Evolutionary conservation across 2,797 vertebrate species (phyloP), one percentile per base, ranked within the genome.

Genomic region (Melopsittacus undulatus): DNA sequence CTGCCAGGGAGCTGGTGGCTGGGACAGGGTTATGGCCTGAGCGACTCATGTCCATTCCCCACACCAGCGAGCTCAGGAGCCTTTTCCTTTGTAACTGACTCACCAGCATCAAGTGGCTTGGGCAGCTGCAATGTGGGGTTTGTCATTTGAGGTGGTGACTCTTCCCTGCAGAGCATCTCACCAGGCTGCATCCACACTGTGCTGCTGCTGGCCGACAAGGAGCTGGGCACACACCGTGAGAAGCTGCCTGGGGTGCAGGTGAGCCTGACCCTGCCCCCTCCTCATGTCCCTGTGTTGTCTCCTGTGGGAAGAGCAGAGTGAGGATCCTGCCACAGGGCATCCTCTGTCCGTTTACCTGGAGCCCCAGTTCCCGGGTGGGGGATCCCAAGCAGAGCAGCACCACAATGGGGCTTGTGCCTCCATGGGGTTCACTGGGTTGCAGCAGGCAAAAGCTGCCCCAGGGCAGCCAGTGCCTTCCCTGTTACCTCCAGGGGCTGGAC

Each of bases 151-250:
- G 56, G 56, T 7, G 30, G 36, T 83, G 32, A 46, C 61, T n/a
- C 66, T 64, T 66, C 49, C 48, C 70, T 15, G 2, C 96, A 98
- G 98, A 97, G 92, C 5, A 20, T 89, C 51, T 82, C 96, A 5
- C 98, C 98, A 1, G 98, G 98, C 89, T 97, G 98, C 34, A 96
- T 99, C 73, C 98, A 98, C 48, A 95, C 96, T 32, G 54, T 98
- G 8, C 90, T 99, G 90, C 96, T 99, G 94, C 94, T 99, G 94
- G 98, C 98, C 3, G 98, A 99, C 63, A 99, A 99, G 97, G 99
- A 99, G 75, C 96, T 97, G 3, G 94, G 91, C 27, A 40, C 97
- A 22, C 98, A 98, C 6, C 97, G 98, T 22, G 98, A 99, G 91
- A 98, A 83, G 57, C 96, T 98, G 48, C 98, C 98, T 0, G 98